Evolutionary conservation across 2,888 invertebrate genomes (phyloP).

Genomic region (Malacosoma neustria): DNA sequence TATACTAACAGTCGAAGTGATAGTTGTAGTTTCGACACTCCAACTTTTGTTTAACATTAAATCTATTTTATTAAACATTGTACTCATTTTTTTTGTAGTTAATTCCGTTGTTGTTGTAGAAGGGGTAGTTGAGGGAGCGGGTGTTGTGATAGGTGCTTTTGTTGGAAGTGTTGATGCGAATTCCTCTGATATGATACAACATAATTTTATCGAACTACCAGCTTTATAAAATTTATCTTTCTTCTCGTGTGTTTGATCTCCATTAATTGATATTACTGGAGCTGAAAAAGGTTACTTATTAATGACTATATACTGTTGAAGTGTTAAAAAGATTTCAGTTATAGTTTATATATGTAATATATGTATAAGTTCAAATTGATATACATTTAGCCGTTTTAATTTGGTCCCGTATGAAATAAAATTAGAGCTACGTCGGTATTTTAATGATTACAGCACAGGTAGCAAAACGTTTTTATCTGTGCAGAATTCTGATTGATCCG

Average conservation of each 20-base stretch:
- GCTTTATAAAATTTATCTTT: conserved; percentile 83
- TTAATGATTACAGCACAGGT: too few species aligned
- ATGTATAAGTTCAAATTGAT: too few species aligned
- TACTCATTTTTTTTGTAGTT: conserved; percentile 52
- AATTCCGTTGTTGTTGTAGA: conserved; percentile 52
- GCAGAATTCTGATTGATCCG: too few species aligned
- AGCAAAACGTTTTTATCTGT: too few species aligned
- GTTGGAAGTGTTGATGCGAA: conserved; percentile 41
- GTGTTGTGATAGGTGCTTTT: conserved; percentile 35
- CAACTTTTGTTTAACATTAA: conserved; percentile 69
- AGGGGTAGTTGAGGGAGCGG: conserved; percentile 33
- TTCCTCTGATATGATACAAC: conserved; percentile 72
- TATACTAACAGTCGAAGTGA: conserved; percentile 60
- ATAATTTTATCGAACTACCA: conserved; percentile 82
- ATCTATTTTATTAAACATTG: conserved; percentile 65
- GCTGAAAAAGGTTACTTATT: conserved; percentile 57
- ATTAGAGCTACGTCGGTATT: too few species aligned
- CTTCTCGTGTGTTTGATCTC: conserved; percentile 80
- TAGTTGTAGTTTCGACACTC: conserved; percentile 65
- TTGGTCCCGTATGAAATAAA: too few species aligned
- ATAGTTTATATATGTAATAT: background rate
- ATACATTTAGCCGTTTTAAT: too few species aligned
- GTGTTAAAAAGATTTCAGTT: background rate
- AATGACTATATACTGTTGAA: background rate
- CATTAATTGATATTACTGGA: conserved; percentile 81